Base-by-base conservation (phyloP, 2,888 invertebrate species). In the Lamproptera curius region DNA sequence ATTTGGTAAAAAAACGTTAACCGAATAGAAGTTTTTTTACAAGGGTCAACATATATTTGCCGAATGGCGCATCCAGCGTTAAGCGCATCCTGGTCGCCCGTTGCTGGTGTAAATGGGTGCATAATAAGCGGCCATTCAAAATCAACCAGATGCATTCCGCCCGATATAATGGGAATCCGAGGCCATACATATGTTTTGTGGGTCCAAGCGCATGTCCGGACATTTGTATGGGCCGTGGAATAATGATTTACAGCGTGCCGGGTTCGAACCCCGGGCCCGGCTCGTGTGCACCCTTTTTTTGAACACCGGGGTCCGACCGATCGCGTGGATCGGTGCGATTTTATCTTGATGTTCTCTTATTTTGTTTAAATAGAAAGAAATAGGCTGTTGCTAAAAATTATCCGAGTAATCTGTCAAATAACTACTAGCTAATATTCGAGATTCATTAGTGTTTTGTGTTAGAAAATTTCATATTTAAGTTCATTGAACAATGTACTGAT, bases 61-160 rank as follows among this genome's bases (percentile, higher is more conserved):
- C n/a, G n/a, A n/a, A 16, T 44, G 6, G 2, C 37, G 13, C 35
- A 26, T 52, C 47, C n/a, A 47, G 42, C 3, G 1, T 5, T 2
- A 14, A 1, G n/a, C 13, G 23, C 14, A 33, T 38, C 48, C 16
- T 34, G 48, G n/a, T 11, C 13, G 26, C 45, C 38, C 42, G 34
- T 63, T 28, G 61, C 69, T 49, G 82, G 86, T 85, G 86, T 87
- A 86, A 87, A 87, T 87, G 85, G 86, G 78, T 83, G 86, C 86
- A 87, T 87, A 87, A 85, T 86, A 85, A 86, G 83, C 67, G 73
- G 61, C 76, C 83, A 85, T 86, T 83, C 85, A 86, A 86, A 84
- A 86, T 85, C 83, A 85, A 73, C 61, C 68, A 65, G 76, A 78
- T 69, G 67, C 82, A 84, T 85, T 83, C 83, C 80, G 61, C 50